Evolutionary conservation across 2,888 invertebrate genomes (phyloP).

Genomic region (Chymomyza fuscimana): DNA sequence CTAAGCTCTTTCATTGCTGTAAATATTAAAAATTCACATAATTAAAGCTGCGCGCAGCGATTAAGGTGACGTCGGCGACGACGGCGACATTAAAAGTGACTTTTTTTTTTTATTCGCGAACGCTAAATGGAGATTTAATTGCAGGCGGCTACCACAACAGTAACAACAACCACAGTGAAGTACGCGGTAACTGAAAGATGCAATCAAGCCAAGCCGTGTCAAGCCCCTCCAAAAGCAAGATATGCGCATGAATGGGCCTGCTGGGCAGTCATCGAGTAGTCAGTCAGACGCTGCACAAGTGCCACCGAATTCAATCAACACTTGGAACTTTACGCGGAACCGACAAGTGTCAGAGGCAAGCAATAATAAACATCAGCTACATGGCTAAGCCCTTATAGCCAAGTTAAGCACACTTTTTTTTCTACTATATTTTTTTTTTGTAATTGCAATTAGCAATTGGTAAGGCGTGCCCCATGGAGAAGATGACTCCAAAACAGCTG

Average conservation of each 20-base stretch:
- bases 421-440: slow-evolving; percentile 14
- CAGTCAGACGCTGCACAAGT: slow-evolving; percentile 37
- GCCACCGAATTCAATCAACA: slow-evolving; percentile 75
- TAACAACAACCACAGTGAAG: slow-evolving; percentile 28
- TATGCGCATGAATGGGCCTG: not conserved
- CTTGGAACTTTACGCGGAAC: slow-evolving; percentile 64
- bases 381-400: slow-evolving; percentile 53
- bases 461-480: not conserved
- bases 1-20: slow-evolving; percentile 61
- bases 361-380: slow-evolving; percentile 30
- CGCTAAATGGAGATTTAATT: slow-evolving; percentile 75
- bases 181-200: slow-evolving; percentile 41
- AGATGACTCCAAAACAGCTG: slow-evolving; percentile 8
- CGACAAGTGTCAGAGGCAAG: slow-evolving; percentile 62
- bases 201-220: slow-evolving; percentile 49
- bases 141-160: slow-evolving; percentile 64
- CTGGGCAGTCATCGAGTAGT: not conserved
- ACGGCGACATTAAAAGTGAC: slow-evolving; percentile 58
- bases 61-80: slow-evolving; percentile 45
- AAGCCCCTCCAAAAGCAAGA: not conserved
- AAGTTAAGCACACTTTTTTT: slow-evolving; percentile 29
- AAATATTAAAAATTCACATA: slow-evolving; percentile 75
- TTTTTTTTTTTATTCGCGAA: slow-evolving; percentile 26
- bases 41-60: slow-evolving; percentile 65
- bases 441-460: slow-evolving; percentile 64